A percentile compares a stretch with the other conserved stretches of the same genome.
These are phyloP conservation scores for Sebastes vulpes DNA, from an alignment of 2,797 vertebrate species.

Conservation along the genomic window DNA sequence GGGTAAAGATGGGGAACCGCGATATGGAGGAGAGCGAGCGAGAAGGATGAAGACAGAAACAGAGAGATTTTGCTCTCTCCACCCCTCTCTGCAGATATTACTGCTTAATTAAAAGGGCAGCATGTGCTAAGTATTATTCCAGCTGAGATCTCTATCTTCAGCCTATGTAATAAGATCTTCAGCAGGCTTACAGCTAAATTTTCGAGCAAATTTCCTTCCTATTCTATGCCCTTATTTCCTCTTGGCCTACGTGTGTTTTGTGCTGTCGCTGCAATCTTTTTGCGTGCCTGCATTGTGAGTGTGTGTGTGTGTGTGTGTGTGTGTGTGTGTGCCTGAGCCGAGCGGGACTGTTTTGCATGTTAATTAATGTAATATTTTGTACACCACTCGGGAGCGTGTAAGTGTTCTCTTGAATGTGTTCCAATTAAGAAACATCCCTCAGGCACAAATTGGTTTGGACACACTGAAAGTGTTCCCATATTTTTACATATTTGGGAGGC, in stretches of 20 bases:
- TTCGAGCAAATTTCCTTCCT: constrained; percentile 92
- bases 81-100: constrained; percentile 85
- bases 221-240: constrained; percentile 85
- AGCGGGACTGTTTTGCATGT: constrained; percentile 82
- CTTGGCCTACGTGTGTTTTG: constrained; percentile 78
- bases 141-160: constrained; percentile 95
- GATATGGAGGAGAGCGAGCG: constrained; percentile 71
- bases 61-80: constrained; percentile 78
- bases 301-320: constrained; percentile 26
- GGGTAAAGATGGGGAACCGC: constrained; percentile 79
- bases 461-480: constrained; percentile 62
- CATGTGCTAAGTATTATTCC: constrained; percentile 99
- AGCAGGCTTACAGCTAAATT: constrained; percentile 92
- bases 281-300: constrained; percentile 43
- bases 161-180: constrained; percentile 95
- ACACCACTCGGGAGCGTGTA: constrained; percentile 80
- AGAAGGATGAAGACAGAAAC: constrained; percentile 77
- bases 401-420: constrained; percentile 82
- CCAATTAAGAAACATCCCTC: constrained; percentile 81
- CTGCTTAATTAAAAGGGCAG: constrained; percentile 98
- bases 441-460: constrained; percentile 75
- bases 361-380: constrained; percentile 85
- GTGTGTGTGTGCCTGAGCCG: constrained; percentile 5
- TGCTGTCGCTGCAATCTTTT: constrained; percentile 78
- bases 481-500: constrained; percentile 69